These are phyloP conservation scores for Melanotaenia duboulayi DNA, from an alignment of 2,113 vertebrate genomes.

Conservation along the genomic window DNA sequence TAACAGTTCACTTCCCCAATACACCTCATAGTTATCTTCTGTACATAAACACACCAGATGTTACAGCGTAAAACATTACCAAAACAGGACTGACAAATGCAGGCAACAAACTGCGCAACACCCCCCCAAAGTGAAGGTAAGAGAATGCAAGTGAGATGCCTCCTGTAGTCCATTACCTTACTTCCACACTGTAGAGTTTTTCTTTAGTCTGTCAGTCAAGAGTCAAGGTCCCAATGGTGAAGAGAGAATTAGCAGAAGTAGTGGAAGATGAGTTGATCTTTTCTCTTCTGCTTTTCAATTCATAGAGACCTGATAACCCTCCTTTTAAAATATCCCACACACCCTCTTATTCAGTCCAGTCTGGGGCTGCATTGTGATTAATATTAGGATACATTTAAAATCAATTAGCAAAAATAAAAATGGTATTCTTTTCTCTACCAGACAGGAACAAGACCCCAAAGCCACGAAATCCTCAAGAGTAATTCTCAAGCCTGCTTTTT, in stretches of 20 bases:
- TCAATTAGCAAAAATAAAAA: conserved; percentile 75
- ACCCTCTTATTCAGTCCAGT: conserved; percentile 39
- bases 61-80: conserved; percentile 44
- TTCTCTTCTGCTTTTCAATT: conserved; percentile 56
- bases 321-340: conserved; percentile 33
- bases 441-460: conserved; percentile 22
- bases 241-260: conserved; percentile 50
- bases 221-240: conserved; percentile 64
- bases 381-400: conserved; percentile 67
- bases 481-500: conserved; percentile 35
- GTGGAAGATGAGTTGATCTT: conserved; percentile 53
- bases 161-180: conserved; percentile 47
- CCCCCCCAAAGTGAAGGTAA: conserved; percentile 51
- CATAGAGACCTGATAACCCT: conserved; percentile 34
- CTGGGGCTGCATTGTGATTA: conserved; percentile 63
- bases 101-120: conserved; percentile 41
- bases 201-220: conserved; percentile 58
- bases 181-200: conserved; percentile 45
- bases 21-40: conserved; percentile 20
- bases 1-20: conserved; percentile 33
- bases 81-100: conserved; percentile 46
- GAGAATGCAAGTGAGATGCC: conserved; percentile 53
- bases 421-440: conserved; percentile 58
- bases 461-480: conserved; percentile 49
- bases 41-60: conserved; percentile 40